These are phyloP conservation scores for Bradypus variegatus DNA, from an alignment of 2,797 vertebrate species.

Conservation along the genomic window DNA sequence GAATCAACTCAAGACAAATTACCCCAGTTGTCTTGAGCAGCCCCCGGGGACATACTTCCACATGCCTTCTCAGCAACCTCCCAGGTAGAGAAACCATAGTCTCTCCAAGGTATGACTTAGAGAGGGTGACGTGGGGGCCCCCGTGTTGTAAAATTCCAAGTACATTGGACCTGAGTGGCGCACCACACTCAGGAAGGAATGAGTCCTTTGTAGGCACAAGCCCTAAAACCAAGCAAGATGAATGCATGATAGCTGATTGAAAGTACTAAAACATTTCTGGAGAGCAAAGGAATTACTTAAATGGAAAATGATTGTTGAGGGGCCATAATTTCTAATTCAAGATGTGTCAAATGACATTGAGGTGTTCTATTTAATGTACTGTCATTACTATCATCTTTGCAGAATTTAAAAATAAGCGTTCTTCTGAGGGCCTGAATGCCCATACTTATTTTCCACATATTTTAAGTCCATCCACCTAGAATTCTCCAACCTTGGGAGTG, in stretches of 20 bases:
- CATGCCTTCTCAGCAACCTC: background rate
- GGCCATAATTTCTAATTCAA: slow-evolving; percentile 24
- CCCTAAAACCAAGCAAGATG: background rate
- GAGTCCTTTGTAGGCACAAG: background rate
- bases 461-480: background rate
- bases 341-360: slow-evolving; percentile 46
- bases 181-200: background rate
- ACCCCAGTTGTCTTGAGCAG: too few relatives aligned
- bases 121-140: rapidly evolving
- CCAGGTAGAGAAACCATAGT: background rate
- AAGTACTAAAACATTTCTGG: background rate
- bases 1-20: background rate
- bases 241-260: background rate
- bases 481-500: slow-evolving; percentile 9
- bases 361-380: slow-evolving; percentile 34
- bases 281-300: slow-evolving; percentile 29
- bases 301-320: slow-evolving; percentile 50
- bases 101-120: background rate
- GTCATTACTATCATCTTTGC: slow-evolving; percentile 28
- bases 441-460: background rate
- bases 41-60: background rate
- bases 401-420: slow-evolving; percentile 28
- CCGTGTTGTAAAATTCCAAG: background rate
- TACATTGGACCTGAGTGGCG: background rate
- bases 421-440: background rate